Base-by-base conservation (phyloP, 2,888 invertebrate species). In the Apodemia hepburni region DNA sequence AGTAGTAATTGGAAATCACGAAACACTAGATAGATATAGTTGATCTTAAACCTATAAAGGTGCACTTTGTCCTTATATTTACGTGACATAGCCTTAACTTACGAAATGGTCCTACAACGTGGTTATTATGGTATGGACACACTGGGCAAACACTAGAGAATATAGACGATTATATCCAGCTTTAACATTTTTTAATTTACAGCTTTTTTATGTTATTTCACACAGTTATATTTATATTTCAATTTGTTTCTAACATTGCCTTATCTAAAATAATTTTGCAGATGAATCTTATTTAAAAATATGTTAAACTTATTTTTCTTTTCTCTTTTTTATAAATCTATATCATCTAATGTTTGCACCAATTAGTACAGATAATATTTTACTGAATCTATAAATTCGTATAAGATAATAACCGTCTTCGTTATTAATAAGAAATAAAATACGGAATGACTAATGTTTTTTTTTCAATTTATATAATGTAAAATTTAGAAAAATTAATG, bases 101-200 rank as follows among this genome's bases (percentile, higher is more conserved):
- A 74, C 64, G 61, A 70, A 42, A 77, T 77, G 76, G 78, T 78
- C 74, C 75, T 76, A 75, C 71, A 65, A 66, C 61, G 70, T 68
- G 66, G 72, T 67, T 69, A 65, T 65, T 67, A 63, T 4, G 65
- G 60, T 60, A 66, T 64, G 47, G 61, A 61, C 58, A 62, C 29
- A 64, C 51, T 61, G 22, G 27, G 29, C 42, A 45, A 61, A 47
- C 45, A 59, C 27, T 18, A 59, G 45, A 45, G 11, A 15, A 49
- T 38, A 6, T 29, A 33, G 33, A 54, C 5, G 15, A 15, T 42
- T 15, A 33, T 33, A 33, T 33, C 33, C 8, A 8, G 33, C 33
- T 1, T 33, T 8, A 1, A 33, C 8, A 7, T 8, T 33, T 33
- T 33, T n/a, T n/a, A n/a, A n/a, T n/a, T n/a, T n/a, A n/a, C n/a